These are phyloP conservation scores for Zoanthus sociatus DNA, from an alignment of 92 coral and sea anemone species.

Conservation along the genomic window DNA sequence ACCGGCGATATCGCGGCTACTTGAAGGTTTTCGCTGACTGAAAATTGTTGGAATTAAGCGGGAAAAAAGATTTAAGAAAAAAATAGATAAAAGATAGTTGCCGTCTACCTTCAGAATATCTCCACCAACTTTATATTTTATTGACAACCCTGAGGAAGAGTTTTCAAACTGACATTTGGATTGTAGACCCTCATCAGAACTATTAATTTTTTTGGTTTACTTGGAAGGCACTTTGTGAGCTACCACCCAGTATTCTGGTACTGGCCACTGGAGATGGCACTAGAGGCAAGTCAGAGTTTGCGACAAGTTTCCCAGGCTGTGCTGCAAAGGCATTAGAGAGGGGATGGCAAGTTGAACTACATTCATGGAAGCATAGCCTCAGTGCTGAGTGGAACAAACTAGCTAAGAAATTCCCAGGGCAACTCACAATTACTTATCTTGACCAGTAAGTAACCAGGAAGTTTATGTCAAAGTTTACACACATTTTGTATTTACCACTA, in stretches of 20 bases:
- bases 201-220: not conserved
- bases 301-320: constrained; percentile 97
- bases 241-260: constrained; percentile 84
- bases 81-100: too few relatives aligned
- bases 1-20: too few relatives aligned
- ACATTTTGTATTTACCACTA: too few relatives aligned
- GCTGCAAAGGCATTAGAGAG: constrained; percentile 88
- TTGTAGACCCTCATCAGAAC: too few relatives aligned
- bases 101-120: too few relatives aligned
- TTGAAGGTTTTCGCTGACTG: too few relatives aligned
- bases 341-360: constrained; percentile 98
- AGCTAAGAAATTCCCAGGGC: constrained; percentile 85
- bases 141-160: too few relatives aligned
- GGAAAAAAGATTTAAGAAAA: too few relatives aligned
- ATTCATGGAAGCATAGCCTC: constrained; percentile 96
- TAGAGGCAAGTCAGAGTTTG: constrained; percentile 95
- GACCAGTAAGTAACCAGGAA: constrained; percentile 78
- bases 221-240: constrained; percentile 89
- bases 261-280: constrained; percentile 98
- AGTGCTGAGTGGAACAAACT: constrained; percentile 96
- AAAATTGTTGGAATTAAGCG: too few relatives aligned
- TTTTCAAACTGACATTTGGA: too few relatives aligned
- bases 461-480: too few relatives aligned
- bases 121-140: too few relatives aligned
- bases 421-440: constrained; percentile 79